Base-by-base conservation (phyloP, 2,113 vertebrate species). In the Penelope pileata region DNA sequence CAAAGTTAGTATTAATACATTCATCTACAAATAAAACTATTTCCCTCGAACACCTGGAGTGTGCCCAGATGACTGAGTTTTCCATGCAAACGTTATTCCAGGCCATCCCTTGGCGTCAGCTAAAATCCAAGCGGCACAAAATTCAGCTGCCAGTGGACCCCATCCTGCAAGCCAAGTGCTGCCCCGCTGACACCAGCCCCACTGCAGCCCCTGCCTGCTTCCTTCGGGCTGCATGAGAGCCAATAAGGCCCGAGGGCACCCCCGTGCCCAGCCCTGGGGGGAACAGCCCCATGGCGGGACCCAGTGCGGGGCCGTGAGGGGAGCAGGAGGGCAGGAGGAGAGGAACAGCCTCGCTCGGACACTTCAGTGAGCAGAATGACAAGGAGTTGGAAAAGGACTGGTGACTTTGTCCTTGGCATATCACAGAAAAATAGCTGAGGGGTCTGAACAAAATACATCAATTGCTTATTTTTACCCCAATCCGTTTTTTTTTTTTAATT, bases 71-170 rank as follows among this genome's bases (percentile, higher is more conserved):
- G n/a, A 42, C 26, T 4, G 29, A 72, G 32, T 26, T 60, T 12
- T 32, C 48, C 69, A 42, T 3, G 8, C 32, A 91, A 83, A 88
- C 4, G 32, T 74, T 86, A 68, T 19, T 79, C 34, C 36, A 22
- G 53, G 66, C n/a, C 32, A 53, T 42, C 50, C 34, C 26, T 51
- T 56, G 58, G 36, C 62, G 73, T 67, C 53, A 29, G 70, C 12
- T 76, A 89, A 76, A 64, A 83, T 23, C 30, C 58, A 63, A 60
- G 59, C 54, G 3, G 16, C 6, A 8, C 27, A 84, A 78, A 59
- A 69, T 45, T 45, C 45, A n/a, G 69, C 45, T 62, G 42, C 48
- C 0, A 0, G 50, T 0, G 0, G 40, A 84, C 32, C 0, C 0
- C 63, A 82, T 51, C 48, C 69, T 30, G 22, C 30, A 9, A 88